Conservation (phyloP, 2,113 vertebrate genomes). For the Haplochromis vanheusdeni region DNA sequence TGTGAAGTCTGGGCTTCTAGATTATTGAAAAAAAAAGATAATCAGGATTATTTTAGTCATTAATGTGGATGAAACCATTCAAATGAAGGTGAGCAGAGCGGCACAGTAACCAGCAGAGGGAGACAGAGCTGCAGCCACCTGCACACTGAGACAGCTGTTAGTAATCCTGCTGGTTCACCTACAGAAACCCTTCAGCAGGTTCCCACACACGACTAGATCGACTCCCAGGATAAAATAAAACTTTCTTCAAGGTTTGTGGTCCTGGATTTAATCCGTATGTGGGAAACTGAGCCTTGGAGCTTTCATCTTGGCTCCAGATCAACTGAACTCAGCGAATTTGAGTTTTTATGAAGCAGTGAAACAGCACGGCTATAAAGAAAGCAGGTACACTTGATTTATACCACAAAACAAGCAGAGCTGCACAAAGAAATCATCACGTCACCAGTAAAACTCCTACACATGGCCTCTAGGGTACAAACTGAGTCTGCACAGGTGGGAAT, state of each 20-base stretch:
- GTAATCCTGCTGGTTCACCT: not conserved
- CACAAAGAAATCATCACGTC: accelerated
- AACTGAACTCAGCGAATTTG: accelerated
- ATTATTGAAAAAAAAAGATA: accelerated
- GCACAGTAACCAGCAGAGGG: not conserved
- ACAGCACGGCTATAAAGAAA: not conserved
- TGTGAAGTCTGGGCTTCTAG: not conserved
- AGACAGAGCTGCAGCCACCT: not conserved
- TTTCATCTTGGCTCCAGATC: not conserved
- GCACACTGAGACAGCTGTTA: not conserved
- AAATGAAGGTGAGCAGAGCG: not conserved
- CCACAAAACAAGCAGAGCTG: not conserved
- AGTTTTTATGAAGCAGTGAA: not conserved
- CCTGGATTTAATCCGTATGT: not conserved
- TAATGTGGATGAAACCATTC: not conserved
- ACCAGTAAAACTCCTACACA: accelerated
- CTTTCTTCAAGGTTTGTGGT: not conserved
- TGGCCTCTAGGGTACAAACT: accelerated
- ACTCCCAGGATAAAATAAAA: not conserved
- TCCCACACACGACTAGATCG: not conserved
- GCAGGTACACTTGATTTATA: not conserved
- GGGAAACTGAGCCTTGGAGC: not conserved
- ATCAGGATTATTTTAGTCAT: not conserved
- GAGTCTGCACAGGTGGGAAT: not conserved
- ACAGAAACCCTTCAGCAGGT: not conserved